A percentile compares a stretch with the other conserved stretches of the same genome.
Conservation (phyloP, 2,888 invertebrate genomes). For the Lasioglossum villosulum region DNA sequence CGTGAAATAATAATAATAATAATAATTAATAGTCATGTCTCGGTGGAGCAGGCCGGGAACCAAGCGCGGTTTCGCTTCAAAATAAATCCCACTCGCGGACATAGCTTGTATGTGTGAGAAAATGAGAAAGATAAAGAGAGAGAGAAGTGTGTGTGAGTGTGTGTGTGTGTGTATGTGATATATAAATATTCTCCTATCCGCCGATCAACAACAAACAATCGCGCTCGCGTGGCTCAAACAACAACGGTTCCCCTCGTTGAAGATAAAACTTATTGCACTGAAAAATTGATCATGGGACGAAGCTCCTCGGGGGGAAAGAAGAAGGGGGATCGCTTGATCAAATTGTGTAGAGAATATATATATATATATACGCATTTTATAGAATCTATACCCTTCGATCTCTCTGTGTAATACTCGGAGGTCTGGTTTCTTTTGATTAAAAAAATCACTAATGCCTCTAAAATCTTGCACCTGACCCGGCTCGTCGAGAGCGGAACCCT, state of each 20-base stretch:
- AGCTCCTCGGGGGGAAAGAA: neutral
- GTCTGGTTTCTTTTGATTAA: conserved; percentile 45
- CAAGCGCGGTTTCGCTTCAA: conserved; percentile 48
- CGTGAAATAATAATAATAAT: conserved; percentile 27
- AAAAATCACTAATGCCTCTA: conserved; percentile 63
- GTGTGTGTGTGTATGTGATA: neutral
- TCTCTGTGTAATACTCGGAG: conserved; percentile 49
- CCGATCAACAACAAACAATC: conserved; percentile 59
- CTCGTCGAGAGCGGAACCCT: conserved; percentile 32
- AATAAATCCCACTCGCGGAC: conserved; percentile 43
- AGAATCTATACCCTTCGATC: conserved; percentile 52
- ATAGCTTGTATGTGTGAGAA: neutral
- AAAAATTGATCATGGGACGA: conserved; percentile 16
- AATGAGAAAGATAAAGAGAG: neutral
- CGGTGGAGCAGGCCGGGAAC: conserved; percentile 42
- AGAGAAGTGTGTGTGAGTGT: neutral
- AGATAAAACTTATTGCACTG: conserved; percentile 56
- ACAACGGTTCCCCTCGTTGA: conserved; percentile 29
- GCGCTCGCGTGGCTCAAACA: conserved; percentile 30
- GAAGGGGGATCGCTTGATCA: conserved; percentile 5
- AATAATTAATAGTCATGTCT: conserved; percentile 27
- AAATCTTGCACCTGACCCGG: conserved; percentile 37
- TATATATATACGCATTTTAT: conserved; percentile 4
- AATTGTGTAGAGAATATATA: conserved; percentile 39
- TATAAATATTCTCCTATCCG: conserved; percentile 45